A percentile compares a stretch with the other conserved stretches of the same genome.
These are phyloP conservation scores for Chaetophractus vellerosus DNA, from an alignment of 2,797 vertebrate species.

Conservation along the genomic window DNA sequence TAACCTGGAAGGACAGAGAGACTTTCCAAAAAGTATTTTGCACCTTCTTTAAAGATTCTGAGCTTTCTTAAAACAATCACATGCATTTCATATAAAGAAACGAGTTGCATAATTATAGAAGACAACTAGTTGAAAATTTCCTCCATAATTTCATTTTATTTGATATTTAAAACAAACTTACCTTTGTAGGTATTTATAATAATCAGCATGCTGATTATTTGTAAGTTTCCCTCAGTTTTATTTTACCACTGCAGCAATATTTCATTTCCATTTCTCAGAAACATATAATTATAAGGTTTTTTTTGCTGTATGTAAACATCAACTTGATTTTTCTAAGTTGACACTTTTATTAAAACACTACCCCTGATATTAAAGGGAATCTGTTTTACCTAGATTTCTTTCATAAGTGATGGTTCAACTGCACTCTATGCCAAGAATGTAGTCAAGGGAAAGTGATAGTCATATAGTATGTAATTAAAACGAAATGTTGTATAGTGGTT, in stretches of 20 bases:
- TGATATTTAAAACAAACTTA: not conserved
- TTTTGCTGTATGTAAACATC: not conserved
- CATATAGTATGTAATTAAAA: conserved; percentile 32
- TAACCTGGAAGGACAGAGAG: not conserved
- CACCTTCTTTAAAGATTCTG: not conserved
- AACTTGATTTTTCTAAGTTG: conserved; percentile 52
- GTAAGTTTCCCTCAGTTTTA: not conserved
- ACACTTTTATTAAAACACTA: conserved; percentile 27
- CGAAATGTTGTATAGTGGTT: conserved; percentile 10
- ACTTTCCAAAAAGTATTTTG: not conserved
- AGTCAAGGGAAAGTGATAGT: not conserved
- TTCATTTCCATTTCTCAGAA: conserved; percentile 36
- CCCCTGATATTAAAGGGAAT: not conserved
- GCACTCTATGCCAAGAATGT: not conserved
- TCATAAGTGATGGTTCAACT: not conserved
- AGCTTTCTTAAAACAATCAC: not conserved
- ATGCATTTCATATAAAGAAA: not conserved
- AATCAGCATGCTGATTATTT: not conserved
- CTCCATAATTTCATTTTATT: not conserved
- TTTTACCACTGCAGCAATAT: not conserved
- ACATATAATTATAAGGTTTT: not conserved
- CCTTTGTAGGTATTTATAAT: not conserved
- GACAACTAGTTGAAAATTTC: not conserved
- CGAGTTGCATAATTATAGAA: not conserved
- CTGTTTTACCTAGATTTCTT: not conserved